Conservation (phyloP, 2,113 vertebrate species). For the Boulengerochromis microlepis region DNA sequence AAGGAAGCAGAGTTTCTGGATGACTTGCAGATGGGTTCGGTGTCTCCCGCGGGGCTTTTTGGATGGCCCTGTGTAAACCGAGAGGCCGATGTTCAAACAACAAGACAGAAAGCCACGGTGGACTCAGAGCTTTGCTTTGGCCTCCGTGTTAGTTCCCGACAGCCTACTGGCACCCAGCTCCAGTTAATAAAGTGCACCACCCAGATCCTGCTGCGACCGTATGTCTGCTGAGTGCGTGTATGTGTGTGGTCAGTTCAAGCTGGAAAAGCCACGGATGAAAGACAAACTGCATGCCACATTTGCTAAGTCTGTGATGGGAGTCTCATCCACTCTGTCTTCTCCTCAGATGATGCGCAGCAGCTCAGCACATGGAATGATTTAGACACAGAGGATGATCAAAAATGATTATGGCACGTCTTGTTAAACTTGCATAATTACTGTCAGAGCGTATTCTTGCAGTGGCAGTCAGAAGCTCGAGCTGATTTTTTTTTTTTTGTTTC, state of each 20-base stretch:
- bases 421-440: conserved; percentile 16
- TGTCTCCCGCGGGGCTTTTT: conserved; percentile 22
- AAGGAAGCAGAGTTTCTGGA: conserved; percentile 26
- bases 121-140: conserved; percentile 48
- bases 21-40: not conserved
- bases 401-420: not conserved
- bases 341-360: not conserved
- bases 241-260: conserved; percentile 19
- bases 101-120: conserved; percentile 29
- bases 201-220: conserved; percentile 6
- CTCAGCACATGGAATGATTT: not conserved
- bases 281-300: conserved; percentile 10
- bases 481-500: not conserved
- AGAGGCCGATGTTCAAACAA: conserved; percentile 52
- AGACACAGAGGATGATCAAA: not conserved
- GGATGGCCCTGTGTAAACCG: conserved; percentile 44
- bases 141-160: conserved; percentile 37
- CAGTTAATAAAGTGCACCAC: conserved; percentile 50
- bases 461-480: not conserved
- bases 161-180: conserved; percentile 43
- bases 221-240: not conserved
- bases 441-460: not conserved
- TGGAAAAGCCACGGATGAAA: conserved; percentile 10
- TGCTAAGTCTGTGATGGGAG: conserved; percentile 1
- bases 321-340: conserved; percentile 5